phyloP scores from a whole-genome alignment of 1,140 invertebrate genomes.

The Tetranychus cinnabarinus region DNA sequence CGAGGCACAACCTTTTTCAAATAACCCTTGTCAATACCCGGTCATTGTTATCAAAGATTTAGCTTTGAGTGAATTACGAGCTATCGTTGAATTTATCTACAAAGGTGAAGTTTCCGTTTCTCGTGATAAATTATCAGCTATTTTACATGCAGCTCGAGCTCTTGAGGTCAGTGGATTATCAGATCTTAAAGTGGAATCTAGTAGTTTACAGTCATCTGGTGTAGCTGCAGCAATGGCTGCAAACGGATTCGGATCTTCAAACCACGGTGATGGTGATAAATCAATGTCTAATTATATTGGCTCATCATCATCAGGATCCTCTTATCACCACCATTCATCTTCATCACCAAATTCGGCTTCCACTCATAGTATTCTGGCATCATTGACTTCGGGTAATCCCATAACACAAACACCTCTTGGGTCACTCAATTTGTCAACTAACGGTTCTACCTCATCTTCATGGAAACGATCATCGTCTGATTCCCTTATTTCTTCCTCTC shows the following conservation, averaged over 20 bases:
- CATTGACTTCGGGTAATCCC: too few relatives aligned
- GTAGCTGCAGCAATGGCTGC: background rate
- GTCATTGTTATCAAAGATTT: slow-evolving; percentile 30
- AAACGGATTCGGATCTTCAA: background rate
- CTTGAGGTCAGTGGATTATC: slow-evolving; percentile 1
- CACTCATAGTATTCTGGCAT: too few relatives aligned
- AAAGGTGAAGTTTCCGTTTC: slow-evolving; percentile 29
- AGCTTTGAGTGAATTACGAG: slow-evolving; percentile 29
- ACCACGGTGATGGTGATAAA: background rate
- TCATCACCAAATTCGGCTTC: too few relatives aligned
- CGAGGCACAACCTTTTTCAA: slow-evolving; percentile 1
- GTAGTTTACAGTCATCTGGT: background rate
- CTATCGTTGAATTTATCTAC: slow-evolving; percentile 33
- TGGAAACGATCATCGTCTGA: background rate
- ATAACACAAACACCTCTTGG: too few relatives aligned
- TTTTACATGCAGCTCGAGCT: slow-evolving; percentile 2
- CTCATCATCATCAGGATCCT: background rate
- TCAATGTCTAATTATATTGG: background rate
- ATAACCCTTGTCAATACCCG: slow-evolving; percentile 17
- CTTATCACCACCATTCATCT: too few relatives aligned
- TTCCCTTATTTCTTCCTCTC: background rate
- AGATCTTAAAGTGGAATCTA: background rate
- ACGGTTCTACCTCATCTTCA: background rate
- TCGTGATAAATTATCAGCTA: background rate
- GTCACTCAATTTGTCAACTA: too few relatives aligned